phyloP scores from a whole-genome alignment of 2,888 invertebrate species.

The Nezara viridula region DNA sequence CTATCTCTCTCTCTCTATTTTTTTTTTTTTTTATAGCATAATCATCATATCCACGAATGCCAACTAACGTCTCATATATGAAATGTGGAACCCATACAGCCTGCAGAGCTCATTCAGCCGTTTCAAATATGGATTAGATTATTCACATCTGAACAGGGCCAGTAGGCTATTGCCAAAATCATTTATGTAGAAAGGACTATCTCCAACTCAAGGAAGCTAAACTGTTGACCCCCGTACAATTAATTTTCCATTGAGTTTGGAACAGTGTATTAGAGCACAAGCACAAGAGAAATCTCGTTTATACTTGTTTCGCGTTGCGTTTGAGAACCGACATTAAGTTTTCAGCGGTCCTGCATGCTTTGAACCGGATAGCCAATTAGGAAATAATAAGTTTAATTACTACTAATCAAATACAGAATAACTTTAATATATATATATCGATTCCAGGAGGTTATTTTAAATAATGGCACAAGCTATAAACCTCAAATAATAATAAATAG shows the following conservation, averaged over 20 bases:
- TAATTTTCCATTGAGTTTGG: not conserved
- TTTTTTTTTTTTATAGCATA: not conserved
- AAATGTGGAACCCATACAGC: not conserved
- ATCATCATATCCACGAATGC: not conserved
- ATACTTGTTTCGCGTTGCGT: not conserved
- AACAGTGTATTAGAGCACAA: not conserved
- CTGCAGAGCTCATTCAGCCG: not conserved
- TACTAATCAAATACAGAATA: too few relatives aligned
- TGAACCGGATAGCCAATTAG: not conserved
- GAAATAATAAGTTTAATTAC: too few relatives aligned
- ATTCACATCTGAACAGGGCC: not conserved
- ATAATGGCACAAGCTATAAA: too few relatives aligned
- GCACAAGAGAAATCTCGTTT: not conserved
- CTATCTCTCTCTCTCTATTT: too few relatives aligned
- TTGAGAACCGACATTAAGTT: not conserved
- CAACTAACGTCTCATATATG: not conserved
- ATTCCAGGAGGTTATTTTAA: too few relatives aligned
- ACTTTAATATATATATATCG: too few relatives aligned
- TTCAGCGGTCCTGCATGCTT: not conserved
- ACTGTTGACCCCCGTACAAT: not conserved
- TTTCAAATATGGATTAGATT: not conserved
- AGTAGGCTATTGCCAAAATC: not conserved
- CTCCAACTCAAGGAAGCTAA: not conserved
- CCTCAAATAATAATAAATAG: too few relatives aligned
- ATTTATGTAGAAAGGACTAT: not conserved